Evolutionary conservation across 2,113 vertebrate species (phyloP).

Genomic region (Vulpes lagopus): DNA sequence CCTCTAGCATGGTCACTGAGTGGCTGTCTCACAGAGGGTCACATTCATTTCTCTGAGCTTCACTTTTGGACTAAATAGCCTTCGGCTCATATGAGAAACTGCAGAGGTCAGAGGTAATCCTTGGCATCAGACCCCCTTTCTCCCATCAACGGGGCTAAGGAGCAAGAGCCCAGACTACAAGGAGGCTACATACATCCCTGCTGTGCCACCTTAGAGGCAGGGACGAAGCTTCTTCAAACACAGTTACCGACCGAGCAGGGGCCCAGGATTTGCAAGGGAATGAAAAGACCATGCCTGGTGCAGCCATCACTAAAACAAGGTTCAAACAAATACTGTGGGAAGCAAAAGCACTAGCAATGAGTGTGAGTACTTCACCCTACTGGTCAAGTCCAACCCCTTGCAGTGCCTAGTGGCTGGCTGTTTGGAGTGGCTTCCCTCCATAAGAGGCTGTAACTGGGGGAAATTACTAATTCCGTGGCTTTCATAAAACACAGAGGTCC

Average conservation of each 20-base stretch:
- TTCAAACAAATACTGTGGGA: neutral
- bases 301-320: neutral
- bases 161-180: neutral
- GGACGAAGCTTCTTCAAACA: neutral
- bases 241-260: fast-evolving
- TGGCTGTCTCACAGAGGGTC: neutral
- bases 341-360: neutral
- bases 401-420: neutral
- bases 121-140: neutral
- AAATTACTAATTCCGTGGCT: conserved; percentile 18
- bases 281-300: neutral
- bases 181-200: neutral
- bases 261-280: neutral
- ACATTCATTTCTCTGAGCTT: neutral
- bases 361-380: neutral
- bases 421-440: neutral
- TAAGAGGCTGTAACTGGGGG: neutral
- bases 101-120: neutral
- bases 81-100: neutral
- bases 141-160: neutral
- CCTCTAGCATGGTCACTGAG: neutral
- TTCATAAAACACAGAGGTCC: conserved; percentile 49
- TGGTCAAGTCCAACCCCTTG: neutral
- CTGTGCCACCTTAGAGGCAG: neutral
- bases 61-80: neutral